phyloP scores from a whole-genome alignment of 2,113 vertebrate genomes.

The Triplophysa tibetana region DNA sequence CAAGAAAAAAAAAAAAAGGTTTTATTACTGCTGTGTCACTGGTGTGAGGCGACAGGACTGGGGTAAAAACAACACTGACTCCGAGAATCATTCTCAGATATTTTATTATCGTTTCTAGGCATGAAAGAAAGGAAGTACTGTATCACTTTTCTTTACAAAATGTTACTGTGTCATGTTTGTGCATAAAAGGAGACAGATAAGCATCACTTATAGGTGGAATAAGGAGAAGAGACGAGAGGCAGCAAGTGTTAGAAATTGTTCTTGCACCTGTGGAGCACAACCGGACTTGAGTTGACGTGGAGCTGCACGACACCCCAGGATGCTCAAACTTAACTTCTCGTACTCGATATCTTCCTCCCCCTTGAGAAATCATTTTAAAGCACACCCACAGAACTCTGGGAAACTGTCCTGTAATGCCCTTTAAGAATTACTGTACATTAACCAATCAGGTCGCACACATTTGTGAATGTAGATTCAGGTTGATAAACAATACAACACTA shows the following conservation, averaged over 20 bases:
- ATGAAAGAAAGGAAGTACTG: constrained; percentile 24
- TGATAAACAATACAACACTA: constrained; percentile 4
- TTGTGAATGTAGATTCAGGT: constrained; percentile 1
- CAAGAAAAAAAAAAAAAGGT: no score
- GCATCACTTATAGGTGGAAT: constrained; percentile 6
- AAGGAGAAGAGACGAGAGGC: constrained; percentile 12
- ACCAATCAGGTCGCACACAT: neutral
- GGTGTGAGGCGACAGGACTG: neutral
- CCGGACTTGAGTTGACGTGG: neutral
- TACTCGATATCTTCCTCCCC: neutral
- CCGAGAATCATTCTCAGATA: constrained; percentile 15
- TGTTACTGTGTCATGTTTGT: constrained; percentile 66
- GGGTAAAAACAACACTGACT: neutral
- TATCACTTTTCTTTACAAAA: constrained; percentile 63
- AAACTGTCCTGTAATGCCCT: neutral
- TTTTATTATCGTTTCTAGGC: constrained; percentile 30
- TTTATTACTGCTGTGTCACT: neutral
- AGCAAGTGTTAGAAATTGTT: neutral
- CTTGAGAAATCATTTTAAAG: neutral
- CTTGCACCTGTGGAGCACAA: constrained; percentile 17
- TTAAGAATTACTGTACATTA: neutral
- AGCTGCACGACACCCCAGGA: constrained; percentile 9
- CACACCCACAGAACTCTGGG: neutral
- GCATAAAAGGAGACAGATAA: constrained; percentile 63
- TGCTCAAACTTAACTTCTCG: neutral